Base-by-base conservation (phyloP, 2,797 vertebrate species). In the Gallinago stenura region DNA sequence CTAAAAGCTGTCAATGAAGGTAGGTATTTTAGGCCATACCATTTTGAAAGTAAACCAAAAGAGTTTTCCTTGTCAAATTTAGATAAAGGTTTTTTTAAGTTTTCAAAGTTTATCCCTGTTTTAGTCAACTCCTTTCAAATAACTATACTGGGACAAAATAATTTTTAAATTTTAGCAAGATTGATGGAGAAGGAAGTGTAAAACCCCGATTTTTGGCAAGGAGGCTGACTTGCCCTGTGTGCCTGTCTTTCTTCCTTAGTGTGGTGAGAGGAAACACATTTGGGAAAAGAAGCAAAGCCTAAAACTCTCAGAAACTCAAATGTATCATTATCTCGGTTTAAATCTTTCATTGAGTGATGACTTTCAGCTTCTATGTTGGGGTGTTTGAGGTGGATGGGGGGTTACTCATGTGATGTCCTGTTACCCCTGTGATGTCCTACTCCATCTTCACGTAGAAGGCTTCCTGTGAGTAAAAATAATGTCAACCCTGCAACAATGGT, bases 331-430 rank as follows among this genome's bases (percentile, higher is more conserved):
- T 68, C 7, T 78, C 17, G 1, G 18, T 75, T 77, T 39, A 87
- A 78, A 28, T 78, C 53, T 81, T 83, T 75, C 7, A 18, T 2
- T 0, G 31, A 35, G 17, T 51, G 21, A 56, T 72, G 30, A 10
- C 7, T 70, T 83, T 41, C 45, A 45, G 12, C 18, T 70, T 80
- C 5, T 65, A 3, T 72, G 24, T 73, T 91, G 53, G 11, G 12
- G 5, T 17, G 3, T n/a, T 20, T 56, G 39, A 43, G 48, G 39
- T 1, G 0, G 8, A 3, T 39, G 13, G 17, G 6, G 5, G 7
- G 13, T 53, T 45, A n/a, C 6, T 14, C 18, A 4, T 30, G 5
- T 70, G 33, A 26, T 45, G 33, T 58, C n/a, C 33, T 53, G 4
- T 65, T 61, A 24, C 6, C 17, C 20, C 16, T 58, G 46, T 48